Conservation (phyloP, 1,140 invertebrate species). For the Galendromus occidentalis region DNA sequence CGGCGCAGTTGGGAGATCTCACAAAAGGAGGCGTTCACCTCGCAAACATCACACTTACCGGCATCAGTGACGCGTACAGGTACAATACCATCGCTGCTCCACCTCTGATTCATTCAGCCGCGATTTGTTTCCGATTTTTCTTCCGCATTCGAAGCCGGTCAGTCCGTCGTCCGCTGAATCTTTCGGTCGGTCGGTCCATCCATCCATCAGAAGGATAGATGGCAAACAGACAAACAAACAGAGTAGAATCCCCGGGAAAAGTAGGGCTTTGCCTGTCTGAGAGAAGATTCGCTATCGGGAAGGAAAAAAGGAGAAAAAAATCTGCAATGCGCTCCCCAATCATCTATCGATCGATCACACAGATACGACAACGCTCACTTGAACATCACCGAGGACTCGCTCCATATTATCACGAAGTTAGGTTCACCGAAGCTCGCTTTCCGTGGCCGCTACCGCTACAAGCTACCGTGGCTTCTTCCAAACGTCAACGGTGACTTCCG, state of each 20-base stretch:
- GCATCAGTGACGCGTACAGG: slow-evolving; percentile 1
- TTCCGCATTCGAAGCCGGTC: too few species aligned
- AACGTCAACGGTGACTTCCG: background rate
- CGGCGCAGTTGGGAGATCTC: background rate
- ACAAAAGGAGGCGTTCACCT: background rate
- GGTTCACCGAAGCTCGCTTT: background rate
- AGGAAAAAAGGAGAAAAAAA: too few species aligned
- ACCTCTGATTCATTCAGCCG: too few species aligned
- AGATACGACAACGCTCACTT: background rate
- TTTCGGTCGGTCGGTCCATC: too few species aligned
- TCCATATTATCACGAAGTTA: background rate
- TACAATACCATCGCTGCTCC: background rate
- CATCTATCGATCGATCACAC: background rate
- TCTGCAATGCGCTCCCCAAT: too few species aligned
- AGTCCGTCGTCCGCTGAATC: too few species aligned
- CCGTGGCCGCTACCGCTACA: background rate
- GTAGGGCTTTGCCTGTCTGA: too few species aligned
- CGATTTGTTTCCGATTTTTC: too few species aligned
- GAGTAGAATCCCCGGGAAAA: too few species aligned
- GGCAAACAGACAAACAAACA: too few species aligned
- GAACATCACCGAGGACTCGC: background rate
- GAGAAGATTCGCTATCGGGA: too few species aligned
- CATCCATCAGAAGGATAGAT: too few species aligned
- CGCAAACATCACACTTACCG: background rate
- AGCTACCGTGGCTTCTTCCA: background rate